Conservation (phyloP, 2,888 invertebrate species). For the Pandemis corylana region DNA sequence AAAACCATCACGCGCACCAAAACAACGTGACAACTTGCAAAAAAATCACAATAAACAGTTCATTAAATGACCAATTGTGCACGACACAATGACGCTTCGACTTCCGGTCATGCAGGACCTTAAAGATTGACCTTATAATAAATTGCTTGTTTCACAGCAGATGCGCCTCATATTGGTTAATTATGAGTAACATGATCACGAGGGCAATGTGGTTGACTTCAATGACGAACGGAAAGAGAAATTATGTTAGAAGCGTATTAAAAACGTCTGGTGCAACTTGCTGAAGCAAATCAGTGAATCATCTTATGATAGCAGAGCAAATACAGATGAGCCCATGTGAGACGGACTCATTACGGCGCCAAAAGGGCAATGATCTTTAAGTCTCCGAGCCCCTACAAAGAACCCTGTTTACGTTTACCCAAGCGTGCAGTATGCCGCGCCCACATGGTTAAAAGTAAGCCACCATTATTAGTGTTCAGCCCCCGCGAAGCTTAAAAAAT, state of each 20-base stretch:
- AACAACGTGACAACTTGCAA: slow-evolving; percentile 27
- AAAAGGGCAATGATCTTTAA: slow-evolving; percentile 23
- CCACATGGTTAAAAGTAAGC: slow-evolving; percentile 34
- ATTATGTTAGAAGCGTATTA: slow-evolving; percentile 11
- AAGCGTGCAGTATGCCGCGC: slow-evolving; percentile 23
- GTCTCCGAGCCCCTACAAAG: slow-evolving; percentile 9
- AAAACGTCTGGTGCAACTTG: slow-evolving; percentile 20
- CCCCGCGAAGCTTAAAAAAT: slow-evolving; percentile 45
- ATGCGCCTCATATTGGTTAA: slow-evolving; percentile 4
- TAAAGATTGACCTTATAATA: slow-evolving; percentile 31
- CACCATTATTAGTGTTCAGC: slow-evolving; percentile 25
- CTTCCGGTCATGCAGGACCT: slow-evolving; percentile 37
- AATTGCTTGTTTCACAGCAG: slow-evolving; percentile 7
- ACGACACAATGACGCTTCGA: slow-evolving; percentile 16
- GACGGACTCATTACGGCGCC: slow-evolving; percentile 6
- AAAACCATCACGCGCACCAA: slow-evolving; percentile 19
- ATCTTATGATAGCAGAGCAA: slow-evolving; percentile 17
- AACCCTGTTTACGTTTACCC: slow-evolving; percentile 32
- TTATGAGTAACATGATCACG: background rate
- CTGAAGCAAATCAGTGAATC: slow-evolving; percentile 16
- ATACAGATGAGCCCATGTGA: slow-evolving; percentile 12
- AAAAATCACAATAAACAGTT: slow-evolving; percentile 27
- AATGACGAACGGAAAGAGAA: slow-evolving; percentile 24
- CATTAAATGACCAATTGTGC: slow-evolving; percentile 28
- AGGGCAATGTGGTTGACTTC: slow-evolving; percentile 12